Evolutionary conservation across 30 jellyfish, hydroid and myxozoan genomes (phyloP).

Genomic region (Hydractinia echinata): DNA sequence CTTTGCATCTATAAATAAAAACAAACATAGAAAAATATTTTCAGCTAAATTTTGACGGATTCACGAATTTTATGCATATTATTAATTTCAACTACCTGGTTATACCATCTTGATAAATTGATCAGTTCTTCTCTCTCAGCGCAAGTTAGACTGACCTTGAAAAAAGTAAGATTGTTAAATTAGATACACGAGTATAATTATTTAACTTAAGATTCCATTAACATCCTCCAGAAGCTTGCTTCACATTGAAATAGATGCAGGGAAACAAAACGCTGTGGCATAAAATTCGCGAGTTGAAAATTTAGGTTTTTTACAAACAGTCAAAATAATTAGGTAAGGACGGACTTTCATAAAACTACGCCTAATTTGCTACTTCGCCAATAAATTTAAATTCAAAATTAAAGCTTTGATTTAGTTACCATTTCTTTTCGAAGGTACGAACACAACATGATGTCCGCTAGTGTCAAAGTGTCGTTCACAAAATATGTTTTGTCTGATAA

Average conservation of each 20-base stretch:
- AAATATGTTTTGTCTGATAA: background rate
- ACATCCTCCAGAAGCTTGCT: too few relatives aligned
- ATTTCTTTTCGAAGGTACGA: background rate
- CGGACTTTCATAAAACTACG: background rate
- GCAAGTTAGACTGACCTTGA: background rate
- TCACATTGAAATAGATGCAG: too few relatives aligned
- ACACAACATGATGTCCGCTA: slow-evolving; percentile 32
- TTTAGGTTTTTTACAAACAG: background rate
- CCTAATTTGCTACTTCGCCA: too few relatives aligned
- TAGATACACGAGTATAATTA: too few relatives aligned
- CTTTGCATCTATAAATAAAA: too few relatives aligned
- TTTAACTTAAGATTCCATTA: too few relatives aligned
- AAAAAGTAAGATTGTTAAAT: background rate
- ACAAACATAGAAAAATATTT: too few relatives aligned
- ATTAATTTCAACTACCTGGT: background rate
- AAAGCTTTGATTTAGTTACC: background rate
- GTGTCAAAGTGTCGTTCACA: slow-evolving; percentile 18
- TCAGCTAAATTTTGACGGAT: too few relatives aligned
- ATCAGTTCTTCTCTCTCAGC: slow-evolving; percentile 2
- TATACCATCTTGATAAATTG: background rate
- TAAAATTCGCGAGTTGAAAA: too few relatives aligned
- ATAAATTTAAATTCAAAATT: too few relatives aligned
- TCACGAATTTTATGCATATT: background rate
- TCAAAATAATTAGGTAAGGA: background rate
- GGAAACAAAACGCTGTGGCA: too few relatives aligned